A percentile compares a stretch with the other conserved stretches of the same genome.
phyloP scores from a whole-genome alignment of 1,140 invertebrate species.

The Drosophila carrolli region DNA sequence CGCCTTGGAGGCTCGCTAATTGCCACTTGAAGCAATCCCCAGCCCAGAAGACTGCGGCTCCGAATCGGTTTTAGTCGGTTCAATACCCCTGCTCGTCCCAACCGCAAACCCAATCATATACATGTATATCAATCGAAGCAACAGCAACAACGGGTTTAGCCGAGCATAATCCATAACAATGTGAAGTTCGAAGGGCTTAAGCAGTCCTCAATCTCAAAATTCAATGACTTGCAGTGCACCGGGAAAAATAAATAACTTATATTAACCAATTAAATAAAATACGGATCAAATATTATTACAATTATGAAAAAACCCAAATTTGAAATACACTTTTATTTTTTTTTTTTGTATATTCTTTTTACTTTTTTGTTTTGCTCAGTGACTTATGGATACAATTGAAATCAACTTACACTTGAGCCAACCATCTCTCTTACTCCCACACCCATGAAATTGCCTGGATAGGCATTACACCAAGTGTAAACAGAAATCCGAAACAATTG shows the following conservation, averaged over 20 bases:
- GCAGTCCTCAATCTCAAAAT: conserved; percentile 7
- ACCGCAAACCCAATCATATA: conserved; percentile 44
- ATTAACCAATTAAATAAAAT: too few relatives aligned
- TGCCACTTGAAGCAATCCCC: conserved; percentile 62
- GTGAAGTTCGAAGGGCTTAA: conserved; percentile 34
- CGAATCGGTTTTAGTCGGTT: conserved; percentile 25
- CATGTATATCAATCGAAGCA: conserved; percentile 40
- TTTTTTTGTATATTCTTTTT: too few relatives aligned
- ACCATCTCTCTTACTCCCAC: conserved; percentile 16
- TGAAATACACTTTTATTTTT: too few relatives aligned
- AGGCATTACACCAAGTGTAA: conserved; percentile 57
- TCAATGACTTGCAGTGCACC: background rate
- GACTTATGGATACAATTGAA: conserved; percentile 1
- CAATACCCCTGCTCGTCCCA: conserved; percentile 12
- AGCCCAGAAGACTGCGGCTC: conserved; percentile 21
- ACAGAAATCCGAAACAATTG: conserved; percentile 60
- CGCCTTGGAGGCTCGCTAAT: conserved; percentile 46
- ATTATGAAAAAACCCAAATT: background rate
- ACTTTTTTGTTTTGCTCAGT: background rate
- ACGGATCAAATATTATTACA: too few relatives aligned
- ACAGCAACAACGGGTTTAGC: conserved; percentile 19
- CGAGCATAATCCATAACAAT: conserved; percentile 60
- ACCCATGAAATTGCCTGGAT: conserved; percentile 32
- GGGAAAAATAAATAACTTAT: background rate
- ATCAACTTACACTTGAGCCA: conserved; percentile 27